phyloP scores from a whole-genome alignment of 2,113 vertebrate species.

The Zapornia atra region DNA sequence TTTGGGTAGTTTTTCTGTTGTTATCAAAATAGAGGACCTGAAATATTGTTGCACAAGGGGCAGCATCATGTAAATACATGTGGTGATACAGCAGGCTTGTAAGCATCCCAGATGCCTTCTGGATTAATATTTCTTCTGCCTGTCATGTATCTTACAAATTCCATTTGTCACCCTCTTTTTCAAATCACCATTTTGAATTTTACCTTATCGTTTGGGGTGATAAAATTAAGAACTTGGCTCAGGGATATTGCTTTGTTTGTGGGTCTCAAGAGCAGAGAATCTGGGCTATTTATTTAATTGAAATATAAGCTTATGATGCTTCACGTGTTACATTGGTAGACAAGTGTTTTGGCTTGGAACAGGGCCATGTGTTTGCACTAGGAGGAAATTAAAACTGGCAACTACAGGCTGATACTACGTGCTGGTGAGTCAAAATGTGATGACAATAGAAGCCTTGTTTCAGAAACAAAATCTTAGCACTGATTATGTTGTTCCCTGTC shows the following conservation, averaged over 20 bases:
- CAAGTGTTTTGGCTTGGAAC: not conserved
- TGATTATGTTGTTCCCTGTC: not conserved
- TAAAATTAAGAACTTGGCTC: not conserved
- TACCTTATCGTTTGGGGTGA: not conserved
- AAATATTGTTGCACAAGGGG: not conserved
- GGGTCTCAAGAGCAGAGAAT: not conserved
- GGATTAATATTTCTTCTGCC: not conserved
- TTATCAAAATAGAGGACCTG: not conserved
- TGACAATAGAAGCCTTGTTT: conserved; percentile 12
- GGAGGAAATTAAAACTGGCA: conserved; percentile 8
- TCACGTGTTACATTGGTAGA: not conserved
- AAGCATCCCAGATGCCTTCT: not conserved
- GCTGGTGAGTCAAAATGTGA: conserved; percentile 24
- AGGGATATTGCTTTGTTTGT: accelerated
- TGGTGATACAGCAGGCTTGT: not conserved
- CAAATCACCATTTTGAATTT: not conserved
- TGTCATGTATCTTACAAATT: not conserved
- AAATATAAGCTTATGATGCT: not conserved
- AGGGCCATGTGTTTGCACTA: not conserved
- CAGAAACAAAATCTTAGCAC: not conserved
- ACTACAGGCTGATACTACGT: not conserved
- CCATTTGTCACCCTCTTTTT: too few relatives aligned
- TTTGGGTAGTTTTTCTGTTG: not conserved
- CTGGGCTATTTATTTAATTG: not conserved
- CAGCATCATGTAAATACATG: not conserved